Evolutionary conservation across 2,888 invertebrate genomes (phyloP), one percentile per base, ranked within the genome.

Genomic region (Pristionchus arcanus): DNA sequence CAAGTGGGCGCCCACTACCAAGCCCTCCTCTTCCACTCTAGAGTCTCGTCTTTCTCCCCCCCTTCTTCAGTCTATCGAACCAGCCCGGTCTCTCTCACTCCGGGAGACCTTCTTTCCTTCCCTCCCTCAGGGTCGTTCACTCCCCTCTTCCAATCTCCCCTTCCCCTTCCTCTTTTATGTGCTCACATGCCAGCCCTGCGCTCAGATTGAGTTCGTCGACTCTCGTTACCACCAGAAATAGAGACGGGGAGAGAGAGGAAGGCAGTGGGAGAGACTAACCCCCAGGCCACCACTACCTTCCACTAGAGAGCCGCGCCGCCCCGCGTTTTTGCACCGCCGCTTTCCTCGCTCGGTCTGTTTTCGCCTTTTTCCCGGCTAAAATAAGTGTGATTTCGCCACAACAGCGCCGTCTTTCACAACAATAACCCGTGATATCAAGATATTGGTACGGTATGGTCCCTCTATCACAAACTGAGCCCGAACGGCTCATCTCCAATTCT

Each of bases 51-150:
- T 68, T 68, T 68, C 68, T 37, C n/a, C 31, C 83, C 55, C n/a
- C n/a, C 53, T 83, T n/a, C 37, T 81, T 37, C 83, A 21, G 83
- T 83, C 83, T 83, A 83, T 83, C 83, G 83, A 83, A 83, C 83
- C 83, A 83, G n/a, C 53, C 28, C 49, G 49, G 1, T n/a, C 49
- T 31, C 81, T 13, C 31, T 83, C 83, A 28, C 55, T 83, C 83
- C 31, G 53, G 83, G 55, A 83, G 55, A 53, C 53, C 83, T 53
- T 31, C 83, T 53, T 49, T 28, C 49, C 55, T 19, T 74, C 37
- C 37, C 74, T 74, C 74, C 25, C 37, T 19, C 83, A 19, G 55
- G 53, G 49, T 83, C 83, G 55, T 53, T 83, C 83, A 16, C 37
- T 34, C 49, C 42, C 42, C 42, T 77, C 19, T 77, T 34, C 42